Evolutionary conservation across 2,888 invertebrate species (phyloP).

Genomic region (Catocala nupta): DNA sequence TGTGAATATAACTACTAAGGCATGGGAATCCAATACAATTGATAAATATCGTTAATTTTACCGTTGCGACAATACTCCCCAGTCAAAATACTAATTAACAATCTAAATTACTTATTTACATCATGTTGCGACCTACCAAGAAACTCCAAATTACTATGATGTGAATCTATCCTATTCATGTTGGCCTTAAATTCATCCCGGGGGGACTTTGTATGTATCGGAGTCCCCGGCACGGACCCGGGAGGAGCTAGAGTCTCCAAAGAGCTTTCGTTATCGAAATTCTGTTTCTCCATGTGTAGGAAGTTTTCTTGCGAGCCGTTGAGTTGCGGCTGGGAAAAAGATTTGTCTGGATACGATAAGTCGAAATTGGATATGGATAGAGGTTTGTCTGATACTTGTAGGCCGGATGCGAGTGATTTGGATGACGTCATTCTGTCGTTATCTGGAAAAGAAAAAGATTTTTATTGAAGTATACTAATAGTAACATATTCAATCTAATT

Average conservation of each 20-base stretch:
- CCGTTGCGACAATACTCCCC: no score
- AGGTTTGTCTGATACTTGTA: slow-evolving; percentile 64
- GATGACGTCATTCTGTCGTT: slow-evolving; percentile 65
- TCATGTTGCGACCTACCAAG: slow-evolving; percentile 62
- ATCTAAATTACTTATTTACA: slow-evolving; percentile 42
- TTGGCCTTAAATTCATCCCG: slow-evolving; percentile 80
- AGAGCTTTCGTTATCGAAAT: slow-evolving; percentile 59
- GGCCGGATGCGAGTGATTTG: slow-evolving; percentile 69
- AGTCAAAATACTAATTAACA: slow-evolving; percentile 7
- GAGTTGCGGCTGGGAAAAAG: slow-evolving; percentile 44
- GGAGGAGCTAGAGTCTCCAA: slow-evolving; percentile 57
- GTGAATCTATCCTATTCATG: slow-evolving; percentile 84
- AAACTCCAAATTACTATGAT: slow-evolving; percentile 76
- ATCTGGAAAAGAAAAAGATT: slow-evolving; percentile 47
- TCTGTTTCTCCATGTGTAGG: slow-evolving; percentile 64
- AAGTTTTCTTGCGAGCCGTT: slow-evolving; percentile 77
- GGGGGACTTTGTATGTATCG: slow-evolving; percentile 51
- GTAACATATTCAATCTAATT: no score
- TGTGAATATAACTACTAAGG: neutral
- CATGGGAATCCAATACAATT: neutral
- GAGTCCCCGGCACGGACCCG: slow-evolving; percentile 28
- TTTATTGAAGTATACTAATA: neutral
- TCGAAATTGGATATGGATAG: slow-evolving; percentile 71
- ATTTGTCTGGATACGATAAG: slow-evolving; percentile 61
- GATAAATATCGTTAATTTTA: no score